A percentile compares a stretch with the other conserved stretches of the same genome.
These are phyloP conservation scores for Machimus atricapillus DNA, from an alignment of 2,888 invertebrate species.

Conservation along the genomic window DNA sequence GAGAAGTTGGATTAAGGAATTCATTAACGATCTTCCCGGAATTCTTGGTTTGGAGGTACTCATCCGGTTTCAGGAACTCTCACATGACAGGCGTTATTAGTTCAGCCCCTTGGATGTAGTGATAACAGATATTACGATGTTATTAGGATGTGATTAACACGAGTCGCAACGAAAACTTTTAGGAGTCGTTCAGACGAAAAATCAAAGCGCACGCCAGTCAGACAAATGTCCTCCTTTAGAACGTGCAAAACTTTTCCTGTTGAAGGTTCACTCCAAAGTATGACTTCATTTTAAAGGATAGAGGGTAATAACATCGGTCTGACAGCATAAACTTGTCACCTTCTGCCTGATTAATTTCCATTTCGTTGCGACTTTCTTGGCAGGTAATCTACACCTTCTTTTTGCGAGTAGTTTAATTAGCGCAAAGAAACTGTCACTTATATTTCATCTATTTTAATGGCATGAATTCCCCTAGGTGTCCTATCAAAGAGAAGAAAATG, in stretches of 20 bases:
- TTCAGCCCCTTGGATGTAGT: background rate
- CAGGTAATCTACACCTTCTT: background rate
- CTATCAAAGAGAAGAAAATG: background rate
- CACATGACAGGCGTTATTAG: background rate
- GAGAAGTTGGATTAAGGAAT: background rate
- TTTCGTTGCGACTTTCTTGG: background rate
- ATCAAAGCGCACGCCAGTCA: background rate
- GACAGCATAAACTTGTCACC: background rate
- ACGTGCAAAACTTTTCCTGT: background rate
- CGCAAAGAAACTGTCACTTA: background rate
- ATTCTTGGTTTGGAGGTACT: background rate
- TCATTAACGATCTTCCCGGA: background rate
- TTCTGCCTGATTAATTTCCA: background rate
- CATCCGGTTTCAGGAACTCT: background rate
- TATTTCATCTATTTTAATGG: background rate
- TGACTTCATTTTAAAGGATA: background rate
- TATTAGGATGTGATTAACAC: conserved; percentile 4
- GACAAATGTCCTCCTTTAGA: background rate
- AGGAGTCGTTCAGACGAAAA: background rate
- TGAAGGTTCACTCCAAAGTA: background rate
- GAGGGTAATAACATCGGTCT: background rate
- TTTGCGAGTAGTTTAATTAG: background rate
- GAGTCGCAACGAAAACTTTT: background rate
- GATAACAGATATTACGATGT: background rate
- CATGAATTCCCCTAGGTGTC: background rate